phyloP scores from a whole-genome alignment of 2,113 vertebrate genomes.

The Pedionomus torquatus region DNA sequence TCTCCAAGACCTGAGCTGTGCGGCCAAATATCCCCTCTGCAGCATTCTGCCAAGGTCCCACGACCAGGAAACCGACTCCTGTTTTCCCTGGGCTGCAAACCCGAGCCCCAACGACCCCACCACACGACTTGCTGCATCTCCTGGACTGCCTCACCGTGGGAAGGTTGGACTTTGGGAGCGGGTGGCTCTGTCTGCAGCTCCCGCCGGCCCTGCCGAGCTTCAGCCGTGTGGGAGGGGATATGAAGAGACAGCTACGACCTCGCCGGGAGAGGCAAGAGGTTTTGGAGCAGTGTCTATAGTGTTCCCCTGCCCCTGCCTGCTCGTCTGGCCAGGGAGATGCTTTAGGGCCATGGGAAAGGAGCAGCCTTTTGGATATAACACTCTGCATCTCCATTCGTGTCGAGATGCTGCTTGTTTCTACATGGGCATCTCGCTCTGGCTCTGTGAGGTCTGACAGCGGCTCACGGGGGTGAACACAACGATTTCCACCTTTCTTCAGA shows the following conservation, averaged over 20 bases:
- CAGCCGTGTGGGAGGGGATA: background rate
- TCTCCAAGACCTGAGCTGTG: background rate
- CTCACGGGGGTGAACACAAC: accelerated
- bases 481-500: background rate
- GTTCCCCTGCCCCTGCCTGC: accelerated
- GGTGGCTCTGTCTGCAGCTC: accelerated
- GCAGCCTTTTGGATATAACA: background rate
- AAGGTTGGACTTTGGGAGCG: accelerated
- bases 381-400: accelerated
- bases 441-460: accelerated
- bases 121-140: accelerated
- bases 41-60: accelerated
- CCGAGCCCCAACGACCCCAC: accelerated
- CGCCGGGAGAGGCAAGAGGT: background rate
- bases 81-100: accelerated
- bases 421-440: background rate
- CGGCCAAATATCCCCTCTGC: accelerated
- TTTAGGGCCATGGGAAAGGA: background rate
- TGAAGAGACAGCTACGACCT: conserved; percentile 4
- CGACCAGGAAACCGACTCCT: background rate
- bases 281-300: accelerated
- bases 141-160: accelerated
- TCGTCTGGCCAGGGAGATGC: accelerated
- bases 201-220: background rate
- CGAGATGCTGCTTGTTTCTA: background rate